Conservation (phyloP, 2,113 vertebrate genomes). For the Xenopus laevis region DNA sequence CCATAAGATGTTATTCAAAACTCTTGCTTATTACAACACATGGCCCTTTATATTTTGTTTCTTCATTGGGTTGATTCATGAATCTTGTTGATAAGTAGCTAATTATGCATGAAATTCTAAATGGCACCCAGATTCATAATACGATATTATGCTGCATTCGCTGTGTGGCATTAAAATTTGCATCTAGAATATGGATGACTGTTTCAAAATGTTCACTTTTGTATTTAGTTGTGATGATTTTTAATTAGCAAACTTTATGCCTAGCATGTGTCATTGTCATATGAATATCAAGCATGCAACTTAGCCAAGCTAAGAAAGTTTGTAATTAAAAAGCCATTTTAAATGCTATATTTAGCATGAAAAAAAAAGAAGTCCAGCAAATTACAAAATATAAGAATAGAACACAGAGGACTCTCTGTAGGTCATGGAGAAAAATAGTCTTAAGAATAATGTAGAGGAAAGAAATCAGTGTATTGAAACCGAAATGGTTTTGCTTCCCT, state of each 20-base stretch:
- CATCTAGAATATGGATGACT: constrained; percentile 35
- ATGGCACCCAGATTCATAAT: constrained; percentile 13
- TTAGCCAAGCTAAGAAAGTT: constrained; percentile 44
- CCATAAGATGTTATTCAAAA: too few species aligned
- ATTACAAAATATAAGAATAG: constrained; percentile 39
- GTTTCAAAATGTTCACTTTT: constrained; percentile 37
- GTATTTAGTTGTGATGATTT: constrained; percentile 43
- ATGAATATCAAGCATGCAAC: constrained; percentile 43
- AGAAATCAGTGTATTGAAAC: neutral
- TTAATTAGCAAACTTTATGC: constrained; percentile 46
- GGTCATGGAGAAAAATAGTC: constrained; percentile 35
- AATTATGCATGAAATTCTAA: constrained; percentile 26
- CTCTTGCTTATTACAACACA: neutral
- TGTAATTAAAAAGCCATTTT: constrained; percentile 45
- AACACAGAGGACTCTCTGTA: constrained; percentile 42
- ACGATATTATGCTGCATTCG: constrained; percentile 23
- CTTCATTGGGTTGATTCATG: neutral
- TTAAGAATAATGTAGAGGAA: constrained; percentile 21
- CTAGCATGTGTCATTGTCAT: constrained; percentile 45
- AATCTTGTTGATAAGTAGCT: constrained; percentile 25
- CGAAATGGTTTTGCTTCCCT: constrained; percentile 33
- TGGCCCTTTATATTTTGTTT: neutral
- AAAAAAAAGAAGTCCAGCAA: constrained; percentile 25
- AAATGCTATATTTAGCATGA: constrained; percentile 39
- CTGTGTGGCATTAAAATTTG: constrained; percentile 22